These are phyloP conservation scores for Rhorus exstirpatorius DNA, from an alignment of 2,888 invertebrate species.

Conservation along the genomic window DNA sequence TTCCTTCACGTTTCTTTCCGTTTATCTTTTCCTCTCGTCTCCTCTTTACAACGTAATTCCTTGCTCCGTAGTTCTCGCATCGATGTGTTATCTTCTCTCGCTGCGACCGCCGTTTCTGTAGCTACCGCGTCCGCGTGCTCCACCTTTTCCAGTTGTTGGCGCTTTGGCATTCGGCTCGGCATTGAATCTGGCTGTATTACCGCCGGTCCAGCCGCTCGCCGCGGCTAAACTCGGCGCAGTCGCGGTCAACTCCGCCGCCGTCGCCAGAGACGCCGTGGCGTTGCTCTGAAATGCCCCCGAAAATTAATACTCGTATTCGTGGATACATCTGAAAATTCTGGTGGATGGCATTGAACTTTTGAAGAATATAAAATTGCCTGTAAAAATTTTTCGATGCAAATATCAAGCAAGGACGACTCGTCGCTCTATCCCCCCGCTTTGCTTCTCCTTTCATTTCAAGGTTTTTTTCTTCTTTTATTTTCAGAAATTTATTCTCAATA, in stretches of 20 bases:
- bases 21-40: conserved; percentile 38
- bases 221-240: conserved; percentile 72
- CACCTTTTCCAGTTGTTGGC: conserved; percentile 78
- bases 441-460: too few species aligned
- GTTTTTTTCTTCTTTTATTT: too few species aligned
- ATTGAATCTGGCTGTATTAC: conserved; percentile 75
- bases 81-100: conserved; percentile 84
- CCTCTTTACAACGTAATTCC: conserved; percentile 67
- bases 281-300: conserved; percentile 79
- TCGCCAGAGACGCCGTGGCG: conserved; percentile 74
- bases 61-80: conserved; percentile 58
- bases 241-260: conserved; percentile 58
- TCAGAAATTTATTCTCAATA: too few species aligned
- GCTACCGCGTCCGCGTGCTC: conserved; percentile 81
- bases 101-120: conserved; percentile 83
- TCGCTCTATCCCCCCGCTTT: too few species aligned
- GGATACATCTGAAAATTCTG: too few species aligned
- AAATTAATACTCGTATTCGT: background rate
- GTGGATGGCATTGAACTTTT: too few species aligned
- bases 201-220: conserved; percentile 78
- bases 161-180: conserved; percentile 80
- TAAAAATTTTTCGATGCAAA: too few species aligned
- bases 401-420: too few species aligned
- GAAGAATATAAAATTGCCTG: too few species aligned
- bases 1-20: conserved; percentile 29